Percentiles rank a stretch among this genome's conserved stretches.
These are phyloP conservation scores for Paracentrotus lividus DNA, from an alignment of 53 echinoderm and acorn worm genomes.

Conservation along the genomic window DNA sequence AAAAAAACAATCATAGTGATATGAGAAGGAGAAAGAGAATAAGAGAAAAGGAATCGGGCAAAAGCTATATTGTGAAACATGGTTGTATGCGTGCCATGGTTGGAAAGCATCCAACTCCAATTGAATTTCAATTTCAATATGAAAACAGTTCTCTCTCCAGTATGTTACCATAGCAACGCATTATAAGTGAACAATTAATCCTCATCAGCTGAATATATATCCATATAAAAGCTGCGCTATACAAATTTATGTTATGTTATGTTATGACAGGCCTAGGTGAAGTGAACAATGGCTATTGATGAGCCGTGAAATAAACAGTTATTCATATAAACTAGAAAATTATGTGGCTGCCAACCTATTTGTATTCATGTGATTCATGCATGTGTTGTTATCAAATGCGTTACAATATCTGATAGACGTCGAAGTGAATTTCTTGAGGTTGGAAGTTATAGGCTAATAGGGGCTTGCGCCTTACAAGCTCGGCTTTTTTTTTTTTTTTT, in stretches of 20 bases:
- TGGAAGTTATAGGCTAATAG: too few species aligned
- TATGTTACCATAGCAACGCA: not conserved
- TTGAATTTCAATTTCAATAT: not conserved
- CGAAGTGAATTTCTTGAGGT: too few species aligned
- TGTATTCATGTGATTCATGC: too few species aligned
- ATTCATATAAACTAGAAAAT: not conserved
- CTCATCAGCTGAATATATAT: not conserved
- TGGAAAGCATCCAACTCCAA: not conserved
- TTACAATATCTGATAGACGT: not conserved
- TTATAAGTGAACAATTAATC: not conserved
- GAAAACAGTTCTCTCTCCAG: not conserved
- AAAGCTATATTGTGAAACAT: not conserved
- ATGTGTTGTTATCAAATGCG: not conserved
- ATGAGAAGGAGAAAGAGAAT: too few species aligned
- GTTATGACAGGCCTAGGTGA: not conserved
- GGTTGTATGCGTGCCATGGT: not conserved
- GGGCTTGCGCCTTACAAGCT: too few species aligned
- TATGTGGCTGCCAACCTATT: not conserved
- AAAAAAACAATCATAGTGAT: not conserved
- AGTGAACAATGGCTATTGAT: not conserved
- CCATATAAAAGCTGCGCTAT: too few species aligned
- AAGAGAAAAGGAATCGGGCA: not conserved
- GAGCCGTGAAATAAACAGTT: not conserved
- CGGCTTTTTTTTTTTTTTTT: too few species aligned
- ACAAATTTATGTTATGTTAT: too few species aligned